These are phyloP conservation scores for Saccostrea glomerata DNA, from an alignment of 1,140 invertebrate genomes.

Conservation along the genomic window DNA sequence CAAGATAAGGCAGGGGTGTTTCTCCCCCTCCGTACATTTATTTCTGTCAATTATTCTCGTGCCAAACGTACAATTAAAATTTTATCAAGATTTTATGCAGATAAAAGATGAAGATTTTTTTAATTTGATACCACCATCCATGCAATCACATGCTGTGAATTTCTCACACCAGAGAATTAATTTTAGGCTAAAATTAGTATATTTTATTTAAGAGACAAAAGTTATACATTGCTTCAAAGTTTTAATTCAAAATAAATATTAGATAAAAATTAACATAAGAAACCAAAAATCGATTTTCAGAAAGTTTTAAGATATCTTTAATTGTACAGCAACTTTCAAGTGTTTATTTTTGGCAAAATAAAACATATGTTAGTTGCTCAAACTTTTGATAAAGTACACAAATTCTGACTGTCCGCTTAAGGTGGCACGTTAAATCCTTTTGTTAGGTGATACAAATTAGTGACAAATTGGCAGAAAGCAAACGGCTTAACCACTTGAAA, in stretches of 20 bases:
- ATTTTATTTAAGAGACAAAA: slow-evolving; percentile 13
- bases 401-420: neutral
- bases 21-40: slow-evolving; percentile 8
- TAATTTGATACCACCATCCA: slow-evolving; percentile 1
- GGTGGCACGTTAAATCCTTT: neutral
- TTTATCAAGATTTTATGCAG: slow-evolving; percentile 21
- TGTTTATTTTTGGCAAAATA: slow-evolving; percentile 32
- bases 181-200: neutral
- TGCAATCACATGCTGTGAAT: slow-evolving; percentile 6
- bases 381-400: neutral
- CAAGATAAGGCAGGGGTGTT: slow-evolving; percentile 3
- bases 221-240: neutral
- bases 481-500: neutral
- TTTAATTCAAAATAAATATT: slow-evolving; percentile 35
- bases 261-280: neutral
- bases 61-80: slow-evolving; percentile 39
- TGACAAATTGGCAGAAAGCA: slow-evolving; percentile 12
- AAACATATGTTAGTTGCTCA: slow-evolving; percentile 16
- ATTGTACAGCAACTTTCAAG: slow-evolving; percentile 7
- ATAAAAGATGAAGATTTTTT: neutral
- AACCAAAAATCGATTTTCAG: slow-evolving; percentile 13
- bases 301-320: neutral
- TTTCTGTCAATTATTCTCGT: slow-evolving; percentile 26
- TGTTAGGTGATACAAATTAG: neutral
- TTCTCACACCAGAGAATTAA: slow-evolving; percentile 22